These are phyloP conservation scores for Cranoglanis bouderius DNA, from an alignment of 2,113 vertebrate species.

Conservation along the genomic window DNA sequence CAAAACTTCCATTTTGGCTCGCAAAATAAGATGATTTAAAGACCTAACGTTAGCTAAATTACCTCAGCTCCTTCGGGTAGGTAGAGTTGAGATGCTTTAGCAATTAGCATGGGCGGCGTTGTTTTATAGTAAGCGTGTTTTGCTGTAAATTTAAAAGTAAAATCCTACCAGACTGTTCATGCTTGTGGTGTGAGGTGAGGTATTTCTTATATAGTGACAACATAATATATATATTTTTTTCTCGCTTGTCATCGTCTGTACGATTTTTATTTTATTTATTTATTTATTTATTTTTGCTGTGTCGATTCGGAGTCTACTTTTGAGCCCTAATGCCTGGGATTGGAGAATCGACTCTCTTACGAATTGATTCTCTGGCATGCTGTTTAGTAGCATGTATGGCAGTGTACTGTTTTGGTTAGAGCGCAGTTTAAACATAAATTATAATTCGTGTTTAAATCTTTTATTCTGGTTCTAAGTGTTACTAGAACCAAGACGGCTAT, in stretches of 20 bases:
- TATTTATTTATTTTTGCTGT: not conserved
- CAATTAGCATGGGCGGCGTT: not conserved
- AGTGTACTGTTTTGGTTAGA: not conserved
- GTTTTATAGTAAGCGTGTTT: not conserved
- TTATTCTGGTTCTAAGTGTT: not conserved
- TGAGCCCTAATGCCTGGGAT: not conserved
- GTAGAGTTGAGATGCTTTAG: not conserved
- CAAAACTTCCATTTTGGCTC: not conserved
- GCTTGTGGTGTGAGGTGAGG: not conserved
- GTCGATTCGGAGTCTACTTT: not conserved
- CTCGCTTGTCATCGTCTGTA: not conserved
- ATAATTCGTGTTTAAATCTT: not conserved
- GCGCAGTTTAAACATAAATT: not conserved
- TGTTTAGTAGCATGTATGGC: not conserved
- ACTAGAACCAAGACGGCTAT: not conserved
- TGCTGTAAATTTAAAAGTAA: not conserved
- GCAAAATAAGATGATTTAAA: not conserved
- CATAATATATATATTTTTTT: not conserved
- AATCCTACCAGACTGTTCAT: not conserved
- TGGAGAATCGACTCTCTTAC: not conserved
- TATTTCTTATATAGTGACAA: not conserved
- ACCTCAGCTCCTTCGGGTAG: not conserved
- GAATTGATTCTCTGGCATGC: too few species aligned
- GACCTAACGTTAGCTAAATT: not conserved
- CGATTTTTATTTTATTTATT: too few species aligned